Base-by-base conservation (phyloP, 1,140 invertebrate species). In the Bombus ignitus region DNA sequence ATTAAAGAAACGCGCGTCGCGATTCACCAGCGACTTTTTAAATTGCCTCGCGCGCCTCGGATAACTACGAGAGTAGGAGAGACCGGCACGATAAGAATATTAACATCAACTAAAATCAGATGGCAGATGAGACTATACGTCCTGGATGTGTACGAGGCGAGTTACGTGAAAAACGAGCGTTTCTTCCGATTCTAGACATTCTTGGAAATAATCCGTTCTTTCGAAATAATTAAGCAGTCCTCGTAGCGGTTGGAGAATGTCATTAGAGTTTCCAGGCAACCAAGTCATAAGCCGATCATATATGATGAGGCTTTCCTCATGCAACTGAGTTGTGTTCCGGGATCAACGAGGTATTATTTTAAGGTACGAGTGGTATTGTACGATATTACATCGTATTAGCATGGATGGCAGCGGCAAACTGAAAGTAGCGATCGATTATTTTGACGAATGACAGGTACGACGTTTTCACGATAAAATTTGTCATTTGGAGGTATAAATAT, bases 1-100 rank as follows among this genome's bases (percentile, higher is more conserved):
- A 71, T 84, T 84, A 84, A 59, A 70, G 82, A 57, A 79, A 84
- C 82, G 62, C 25, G 65, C 53, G 57, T 42, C 75, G 57, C 75
- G 77, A 79, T 79, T 47, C 77, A 66, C 62, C 62, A 10, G n/a
- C 22, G 39, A 70, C 47, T 57, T 25, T 71, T 72, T 71, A 79
- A 78, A 84, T 84, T 84, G 66, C 53, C 25, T 59, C 15, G 66
- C 44, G 35, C 15, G 15, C 6, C 6, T 28, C 47, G 12, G 6
- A n/a, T 37, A n/a, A 2, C 15, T n/a, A 28, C 28, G 72, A 25
- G 57, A 59, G 65, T 42, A n/a, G 12, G 3, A 22, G 4, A 44
- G 1, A 62, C 28, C 70, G 37, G 25, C 1, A 25, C 42, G 59
- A 82, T 53, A 47, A 77, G 81, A 37, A 42, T 66, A 68, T 76